These are phyloP conservation scores for Sinotaia quadrata DNA, from an alignment of 2,888 invertebrate genomes.

Conservation along the genomic window DNA sequence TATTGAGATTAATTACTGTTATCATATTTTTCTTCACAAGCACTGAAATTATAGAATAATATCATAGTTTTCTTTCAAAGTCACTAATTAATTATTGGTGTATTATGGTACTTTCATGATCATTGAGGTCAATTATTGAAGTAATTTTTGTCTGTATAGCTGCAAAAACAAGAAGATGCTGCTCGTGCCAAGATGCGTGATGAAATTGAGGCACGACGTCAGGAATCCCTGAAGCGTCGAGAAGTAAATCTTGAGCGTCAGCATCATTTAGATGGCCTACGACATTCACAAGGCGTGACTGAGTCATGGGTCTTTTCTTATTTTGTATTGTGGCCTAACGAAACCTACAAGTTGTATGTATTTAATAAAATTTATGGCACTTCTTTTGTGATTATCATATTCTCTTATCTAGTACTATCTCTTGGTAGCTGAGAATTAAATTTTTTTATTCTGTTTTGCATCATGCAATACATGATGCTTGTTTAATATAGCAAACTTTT, in stretches of 20 bases:
- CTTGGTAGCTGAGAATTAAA: too few relatives aligned
- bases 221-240: constrained; percentile 50
- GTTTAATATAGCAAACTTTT: too few relatives aligned
- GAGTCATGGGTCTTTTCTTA: constrained; percentile 67
- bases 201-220: constrained; percentile 53
- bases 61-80: background rate
- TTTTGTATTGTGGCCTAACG: constrained; percentile 65
- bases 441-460: too few relatives aligned
- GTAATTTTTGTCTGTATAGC: constrained; percentile 42
- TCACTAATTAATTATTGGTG: background rate
- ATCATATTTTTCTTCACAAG: too few relatives aligned
- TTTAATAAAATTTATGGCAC: too few relatives aligned
- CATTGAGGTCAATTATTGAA: background rate
- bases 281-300: constrained; percentile 61
- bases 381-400: too few relatives aligned
- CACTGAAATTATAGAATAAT: too few relatives aligned
- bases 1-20: too few relatives aligned
- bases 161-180: constrained; percentile 58
- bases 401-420: too few relatives aligned
- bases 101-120: background rate
- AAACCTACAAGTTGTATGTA: constrained; percentile 65
- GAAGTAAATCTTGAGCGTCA: constrained; percentile 60
- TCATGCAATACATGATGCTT: too few relatives aligned
- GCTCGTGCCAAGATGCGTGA: constrained; percentile 52
- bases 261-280: constrained; percentile 53